These are phyloP conservation scores for Distichodus sexfasciatus DNA, from an alignment of 2,797 vertebrate species.

Conservation along the genomic window DNA sequence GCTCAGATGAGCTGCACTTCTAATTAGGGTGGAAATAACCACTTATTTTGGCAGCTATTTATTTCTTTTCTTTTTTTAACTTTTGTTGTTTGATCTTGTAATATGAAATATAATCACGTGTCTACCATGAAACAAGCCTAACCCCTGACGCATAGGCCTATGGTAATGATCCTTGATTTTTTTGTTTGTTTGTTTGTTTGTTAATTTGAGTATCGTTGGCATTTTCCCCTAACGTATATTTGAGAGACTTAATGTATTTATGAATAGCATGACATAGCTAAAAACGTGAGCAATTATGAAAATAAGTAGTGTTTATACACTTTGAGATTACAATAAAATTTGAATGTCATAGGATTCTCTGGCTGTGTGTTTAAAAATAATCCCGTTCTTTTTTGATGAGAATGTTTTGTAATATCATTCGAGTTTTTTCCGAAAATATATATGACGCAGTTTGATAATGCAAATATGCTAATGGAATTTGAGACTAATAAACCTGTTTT, in stretches of 20 bases:
- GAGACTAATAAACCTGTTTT: too few species aligned
- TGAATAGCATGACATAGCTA: conserved; percentile 1
- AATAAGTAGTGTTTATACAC: not conserved
- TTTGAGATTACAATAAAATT: not conserved
- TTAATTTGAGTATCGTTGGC: too few species aligned
- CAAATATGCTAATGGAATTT: too few species aligned
- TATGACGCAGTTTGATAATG: too few species aligned
- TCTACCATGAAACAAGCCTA: not conserved
- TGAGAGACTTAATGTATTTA: not conserved
- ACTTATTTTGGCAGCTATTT: conserved; percentile 26
- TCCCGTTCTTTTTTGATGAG: too few species aligned
- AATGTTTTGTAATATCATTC: too few species aligned
- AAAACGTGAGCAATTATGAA: not conserved
- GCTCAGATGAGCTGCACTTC: not conserved
- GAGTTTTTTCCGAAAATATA: too few species aligned
- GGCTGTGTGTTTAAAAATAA: conserved; percentile 10
- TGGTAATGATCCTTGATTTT: not conserved
- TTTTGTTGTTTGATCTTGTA: too few species aligned
- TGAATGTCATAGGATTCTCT: not conserved
- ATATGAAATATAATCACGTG: too few species aligned
- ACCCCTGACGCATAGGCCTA: not conserved
- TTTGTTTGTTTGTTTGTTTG: not conserved
- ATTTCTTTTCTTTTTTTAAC: not conserved
- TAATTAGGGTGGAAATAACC: not conserved
- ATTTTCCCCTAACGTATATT: not conserved